Evolutionary conservation across 2,888 invertebrate genomes (phyloP), one percentile per base, ranked within the genome.

Genomic region (Ischnura elegans): DNA sequence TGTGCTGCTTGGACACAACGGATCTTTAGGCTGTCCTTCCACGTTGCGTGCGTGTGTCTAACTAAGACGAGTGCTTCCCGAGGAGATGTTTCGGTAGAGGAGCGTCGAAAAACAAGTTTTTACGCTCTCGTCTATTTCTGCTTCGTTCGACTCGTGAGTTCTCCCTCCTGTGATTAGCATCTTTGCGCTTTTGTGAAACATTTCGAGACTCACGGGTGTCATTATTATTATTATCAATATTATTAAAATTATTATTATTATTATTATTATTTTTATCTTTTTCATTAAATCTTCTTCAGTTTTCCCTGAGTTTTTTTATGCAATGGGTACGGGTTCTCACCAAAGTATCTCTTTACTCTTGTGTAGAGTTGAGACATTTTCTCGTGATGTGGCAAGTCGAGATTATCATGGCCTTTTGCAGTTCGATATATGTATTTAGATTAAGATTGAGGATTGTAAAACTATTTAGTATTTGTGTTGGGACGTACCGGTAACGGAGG

Each of bases 41-140:
- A 36, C 36, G 76, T 76, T 76, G 76, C 76, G 76, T 76, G 76
- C n/a, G n/a, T n/a, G n/a, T n/a, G n/a, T n/a, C 61, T 21, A n/a
- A 5, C 76, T 76, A 25, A 61, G 61, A 29, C 36, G 76, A 36
- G 36, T 10, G 76, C 76, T n/a, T n/a, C 76, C 76, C 29, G 76
- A 25, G 66, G 66, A 66, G 51, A 51, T 51, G 16, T 51, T 10
- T 51, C 36, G 6, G n/a, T n/a, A n/a, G 13, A 5, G 16, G 76
- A 13, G 76, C 25, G 76, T 76, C 36, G 61, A 36, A 76, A 76
- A 76, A 76, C 76, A 76, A 76, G 29, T 76, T 76, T 76, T 76
- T 76, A 51, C 19, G 6, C 61, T 25, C 76, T 76, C 36, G 29
- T 76, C 76, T 76, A 76, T 76, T 76, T 76, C 76, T 76, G 76